A percentile compares a stretch with the other conserved stretches of the same genome.
Conservation (phyloP, 1,140 invertebrate species). For the Pemphigus obesinymphae region DNA sequence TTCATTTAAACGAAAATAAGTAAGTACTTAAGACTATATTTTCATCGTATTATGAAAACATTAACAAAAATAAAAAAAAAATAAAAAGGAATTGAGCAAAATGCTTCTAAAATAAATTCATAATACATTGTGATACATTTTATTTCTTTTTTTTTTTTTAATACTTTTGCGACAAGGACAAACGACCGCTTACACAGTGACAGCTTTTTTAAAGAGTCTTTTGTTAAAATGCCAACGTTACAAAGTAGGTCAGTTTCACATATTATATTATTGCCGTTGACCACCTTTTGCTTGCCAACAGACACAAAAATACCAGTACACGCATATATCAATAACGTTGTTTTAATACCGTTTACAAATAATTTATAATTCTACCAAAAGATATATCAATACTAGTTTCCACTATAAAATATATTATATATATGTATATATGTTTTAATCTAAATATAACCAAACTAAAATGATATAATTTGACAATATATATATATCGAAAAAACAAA, state of each 20-base stretch:
- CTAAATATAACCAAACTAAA: too few relatives aligned
- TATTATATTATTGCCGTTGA: neutral
- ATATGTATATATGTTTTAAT: too few relatives aligned
- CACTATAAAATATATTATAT: too few relatives aligned
- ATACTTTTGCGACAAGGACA: conserved; percentile 34
- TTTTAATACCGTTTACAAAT: too few relatives aligned
- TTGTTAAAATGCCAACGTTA: conserved; percentile 28
- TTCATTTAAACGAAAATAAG: neutral
- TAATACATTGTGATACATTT: neutral
- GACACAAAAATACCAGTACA: neutral
- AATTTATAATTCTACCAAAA: too few relatives aligned
- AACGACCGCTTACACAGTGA: conserved; percentile 26
- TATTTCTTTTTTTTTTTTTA: conserved; percentile 33
- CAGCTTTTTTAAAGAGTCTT: conserved; percentile 36
- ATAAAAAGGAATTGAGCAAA: neutral
- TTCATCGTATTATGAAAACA: neutral
- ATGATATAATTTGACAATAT: too few relatives aligned
- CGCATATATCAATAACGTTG: too few relatives aligned
- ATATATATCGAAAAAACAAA: too few relatives aligned
- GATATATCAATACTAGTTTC: too few relatives aligned
- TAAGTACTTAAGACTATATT: neutral
- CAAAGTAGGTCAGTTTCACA: conserved; percentile 23
- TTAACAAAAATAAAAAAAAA: neutral
- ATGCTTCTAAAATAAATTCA: neutral
- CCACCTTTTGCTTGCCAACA: neutral